Conservation (phyloP, 2,113 vertebrate species). For the Casuarius casuarius region DNA sequence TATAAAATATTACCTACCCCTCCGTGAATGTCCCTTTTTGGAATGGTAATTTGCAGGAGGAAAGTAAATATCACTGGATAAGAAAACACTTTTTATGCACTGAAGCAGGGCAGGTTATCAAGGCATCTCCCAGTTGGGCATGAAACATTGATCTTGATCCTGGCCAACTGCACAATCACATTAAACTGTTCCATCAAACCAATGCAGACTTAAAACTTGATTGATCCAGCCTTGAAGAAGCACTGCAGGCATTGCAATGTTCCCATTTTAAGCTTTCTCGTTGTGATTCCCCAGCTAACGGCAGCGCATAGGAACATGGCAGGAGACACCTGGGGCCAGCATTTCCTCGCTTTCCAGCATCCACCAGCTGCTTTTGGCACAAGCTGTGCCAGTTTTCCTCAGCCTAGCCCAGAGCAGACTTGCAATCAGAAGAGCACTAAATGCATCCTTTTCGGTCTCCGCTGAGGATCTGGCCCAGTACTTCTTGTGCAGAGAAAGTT, state of each 20-base stretch:
- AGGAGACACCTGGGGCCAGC: neutral
- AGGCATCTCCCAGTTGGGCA: neutral
- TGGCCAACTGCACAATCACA: neutral
- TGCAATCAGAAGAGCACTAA: neutral
- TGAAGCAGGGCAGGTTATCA: neutral
- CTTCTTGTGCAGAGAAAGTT: neutral
- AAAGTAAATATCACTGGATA: neutral
- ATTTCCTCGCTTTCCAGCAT: neutral
- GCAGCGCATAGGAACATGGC: rapidly evolving
- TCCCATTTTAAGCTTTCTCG: neutral
- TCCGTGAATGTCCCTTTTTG: neutral
- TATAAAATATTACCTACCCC: neutral
- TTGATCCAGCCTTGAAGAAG: neutral
- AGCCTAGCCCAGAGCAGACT: neutral
- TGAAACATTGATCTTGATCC: neutral
- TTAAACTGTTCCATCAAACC: neutral
- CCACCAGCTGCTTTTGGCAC: neutral
- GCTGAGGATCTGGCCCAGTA: neutral
- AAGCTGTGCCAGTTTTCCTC: neutral
- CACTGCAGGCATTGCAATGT: neutral
- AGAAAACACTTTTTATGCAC: neutral
- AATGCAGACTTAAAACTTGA: neutral
- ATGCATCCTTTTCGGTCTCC: rapidly evolving
- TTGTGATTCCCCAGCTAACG: neutral
- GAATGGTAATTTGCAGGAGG: neutral